A percentile compares a stretch with the other conserved stretches of the same genome.
Evolutionary conservation across 2,113 vertebrate genomes (phyloP).

Genomic region (Verasper variegatus): DNA sequence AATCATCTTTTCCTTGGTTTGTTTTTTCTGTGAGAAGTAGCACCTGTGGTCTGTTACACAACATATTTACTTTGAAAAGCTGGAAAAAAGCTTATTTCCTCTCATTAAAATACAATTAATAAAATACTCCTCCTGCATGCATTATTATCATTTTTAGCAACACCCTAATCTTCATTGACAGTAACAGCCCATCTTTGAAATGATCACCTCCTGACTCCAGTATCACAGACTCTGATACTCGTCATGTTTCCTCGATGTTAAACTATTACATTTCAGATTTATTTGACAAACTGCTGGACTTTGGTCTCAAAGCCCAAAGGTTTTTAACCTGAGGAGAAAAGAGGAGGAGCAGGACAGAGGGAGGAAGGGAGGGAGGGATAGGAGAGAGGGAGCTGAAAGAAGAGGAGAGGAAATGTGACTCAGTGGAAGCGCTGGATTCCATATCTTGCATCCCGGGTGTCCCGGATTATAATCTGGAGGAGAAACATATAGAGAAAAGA

Average conservation of each 20-base stretch:
- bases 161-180: neutral
- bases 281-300: neutral
- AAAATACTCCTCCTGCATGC: too few species aligned
- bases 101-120: neutral
- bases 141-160: too few species aligned
- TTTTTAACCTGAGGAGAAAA: neutral
- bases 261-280: neutral
- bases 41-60: slow-evolving; percentile 64
- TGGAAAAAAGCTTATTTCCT: slow-evolving; percentile 38
- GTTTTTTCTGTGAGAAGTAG: slow-evolving; percentile 58
- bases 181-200: too few species aligned
- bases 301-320: neutral
- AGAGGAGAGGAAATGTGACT: slow-evolving; percentile 36
- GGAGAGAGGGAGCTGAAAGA: slow-evolving; percentile 14
- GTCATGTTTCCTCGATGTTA: neutral
- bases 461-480: slow-evolving; percentile 77
- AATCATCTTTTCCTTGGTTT: slow-evolving; percentile 30
- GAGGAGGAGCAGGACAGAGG: slow-evolving; percentile 26
- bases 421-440: slow-evolving; percentile 74
- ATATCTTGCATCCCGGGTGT: slow-evolving; percentile 68
- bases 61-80: slow-evolving; percentile 58
- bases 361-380: slow-evolving; percentile 4
- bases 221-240: neutral
- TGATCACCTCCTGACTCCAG: too few species aligned
- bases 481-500: slow-evolving; percentile 26